Conservation (phyloP, 1,140 invertebrate species). For the Sesamia nonagrioides region DNA sequence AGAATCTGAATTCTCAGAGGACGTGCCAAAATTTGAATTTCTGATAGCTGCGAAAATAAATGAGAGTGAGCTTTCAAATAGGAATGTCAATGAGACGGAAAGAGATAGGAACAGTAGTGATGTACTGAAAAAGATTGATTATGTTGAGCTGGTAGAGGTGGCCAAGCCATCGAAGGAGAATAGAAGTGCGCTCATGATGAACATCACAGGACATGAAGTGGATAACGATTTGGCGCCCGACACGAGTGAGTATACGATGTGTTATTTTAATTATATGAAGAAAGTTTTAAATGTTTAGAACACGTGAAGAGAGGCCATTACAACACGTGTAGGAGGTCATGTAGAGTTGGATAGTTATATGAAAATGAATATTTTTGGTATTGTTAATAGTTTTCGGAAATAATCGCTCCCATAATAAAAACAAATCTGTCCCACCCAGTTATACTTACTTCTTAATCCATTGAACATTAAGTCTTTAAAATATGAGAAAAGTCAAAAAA, state of each 20-base stretch:
- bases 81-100: slow-evolving; percentile 68
- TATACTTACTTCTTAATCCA: no score
- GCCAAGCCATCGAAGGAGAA: slow-evolving; percentile 72
- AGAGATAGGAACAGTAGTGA: slow-evolving; percentile 76
- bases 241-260: slow-evolving; percentile 80
- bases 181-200: slow-evolving; percentile 77
- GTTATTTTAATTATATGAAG: background rate
- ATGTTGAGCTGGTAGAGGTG: slow-evolving; percentile 82
- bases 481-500: no score
- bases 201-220: slow-evolving; percentile 81
- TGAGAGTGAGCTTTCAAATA: slow-evolving; percentile 63
- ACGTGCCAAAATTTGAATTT: slow-evolving; percentile 76
- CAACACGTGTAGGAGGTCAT: no score
- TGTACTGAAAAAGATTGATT: slow-evolving; percentile 76
- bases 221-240: slow-evolving; percentile 84
- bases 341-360: no score
- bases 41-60: slow-evolving; percentile 76
- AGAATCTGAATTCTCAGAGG: slow-evolving; percentile 71
- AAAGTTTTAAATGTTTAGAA: background rate
- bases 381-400: no score
- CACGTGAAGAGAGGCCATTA: no score
- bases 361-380: no score
- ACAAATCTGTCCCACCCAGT: no score
- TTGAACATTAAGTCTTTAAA: no score
- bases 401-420: no score